phyloP scores from a whole-genome alignment of 1,140 invertebrate genomes.

The Brachionus angularis region DNA sequence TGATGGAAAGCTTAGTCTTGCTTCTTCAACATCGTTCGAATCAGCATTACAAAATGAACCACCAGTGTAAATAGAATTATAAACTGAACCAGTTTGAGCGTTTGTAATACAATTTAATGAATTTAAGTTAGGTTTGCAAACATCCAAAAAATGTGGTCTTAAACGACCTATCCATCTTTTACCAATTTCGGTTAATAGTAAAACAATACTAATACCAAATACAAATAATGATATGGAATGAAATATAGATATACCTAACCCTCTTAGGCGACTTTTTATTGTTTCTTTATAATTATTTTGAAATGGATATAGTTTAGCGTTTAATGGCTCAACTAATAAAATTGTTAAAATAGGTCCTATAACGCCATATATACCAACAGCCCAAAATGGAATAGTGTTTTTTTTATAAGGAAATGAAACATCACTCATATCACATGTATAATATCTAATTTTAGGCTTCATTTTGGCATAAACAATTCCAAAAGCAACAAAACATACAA shows the following conservation, averaged over 20 bases:
- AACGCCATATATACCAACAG: slow-evolving; percentile 16
- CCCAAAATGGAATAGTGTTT: slow-evolving; percentile 33
- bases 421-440: slow-evolving; percentile 35
- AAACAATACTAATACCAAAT: slow-evolving; percentile 16
- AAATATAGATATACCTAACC: slow-evolving; percentile 29
- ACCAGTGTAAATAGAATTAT: slow-evolving; percentile 54
- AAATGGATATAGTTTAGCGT: slow-evolving; percentile 36
- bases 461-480: slow-evolving; percentile 9
- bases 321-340: slow-evolving; percentile 19
- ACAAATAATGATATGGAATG: slow-evolving; percentile 38
- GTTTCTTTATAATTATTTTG: neutral
- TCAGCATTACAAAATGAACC: slow-evolving; percentile 53
- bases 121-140: slow-evolving; percentile 59
- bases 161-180: slow-evolving; percentile 80
- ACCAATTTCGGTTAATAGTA: slow-evolving; percentile 72
- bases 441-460: slow-evolving; percentile 33
- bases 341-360: slow-evolving; percentile 1
- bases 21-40: slow-evolving; percentile 46
- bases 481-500: slow-evolving; percentile 22
- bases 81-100: slow-evolving; percentile 18
- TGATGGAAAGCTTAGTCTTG: slow-evolving; percentile 62
- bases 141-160: slow-evolving; percentile 81
- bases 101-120: slow-evolving; percentile 45
- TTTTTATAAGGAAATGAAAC: slow-evolving; percentile 25
- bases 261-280: neutral